Evolutionary conservation across 2,888 invertebrate genomes (phyloP).

Genomic region (Gryllus longicercus): DNA sequence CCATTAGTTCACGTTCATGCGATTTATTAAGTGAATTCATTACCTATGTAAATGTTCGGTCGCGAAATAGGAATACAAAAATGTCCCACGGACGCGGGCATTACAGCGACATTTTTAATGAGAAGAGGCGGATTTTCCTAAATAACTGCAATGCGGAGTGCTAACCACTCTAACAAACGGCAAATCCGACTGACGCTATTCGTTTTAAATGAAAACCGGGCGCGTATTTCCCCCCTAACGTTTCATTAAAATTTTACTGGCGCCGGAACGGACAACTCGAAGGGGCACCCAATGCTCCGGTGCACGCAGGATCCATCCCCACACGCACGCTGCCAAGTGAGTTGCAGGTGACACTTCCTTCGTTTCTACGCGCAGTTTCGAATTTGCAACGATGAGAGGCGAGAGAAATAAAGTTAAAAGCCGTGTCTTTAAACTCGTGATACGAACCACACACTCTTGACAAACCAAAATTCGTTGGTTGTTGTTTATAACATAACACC

Average conservation of each 20-base stretch:
- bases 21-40: slow-evolving; percentile 17
- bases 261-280: not conserved
- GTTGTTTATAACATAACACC: no score
- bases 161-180: not conserved
- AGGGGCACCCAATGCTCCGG: not conserved
- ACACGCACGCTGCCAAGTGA: no score
- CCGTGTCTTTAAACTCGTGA: no score
- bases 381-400: no score
- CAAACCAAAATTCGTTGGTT: no score
- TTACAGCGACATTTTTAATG: not conserved
- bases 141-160: slow-evolving; percentile 8
- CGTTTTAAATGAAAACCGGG: not conserved
- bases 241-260: slow-evolving; percentile 1
- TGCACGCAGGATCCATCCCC: no score
- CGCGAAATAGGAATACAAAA: not conserved
- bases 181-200: not conserved
- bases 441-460: no score
- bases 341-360: no score
- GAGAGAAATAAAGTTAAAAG: no score
- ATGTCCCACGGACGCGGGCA: not conserved
- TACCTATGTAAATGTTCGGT: slow-evolving; percentile 1
- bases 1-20: not conserved
- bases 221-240: not conserved
- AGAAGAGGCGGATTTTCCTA: not conserved
- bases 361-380: no score